Conservation (phyloP, 2,113 vertebrate genomes). For the Corynorhinus townsendii region DNA sequence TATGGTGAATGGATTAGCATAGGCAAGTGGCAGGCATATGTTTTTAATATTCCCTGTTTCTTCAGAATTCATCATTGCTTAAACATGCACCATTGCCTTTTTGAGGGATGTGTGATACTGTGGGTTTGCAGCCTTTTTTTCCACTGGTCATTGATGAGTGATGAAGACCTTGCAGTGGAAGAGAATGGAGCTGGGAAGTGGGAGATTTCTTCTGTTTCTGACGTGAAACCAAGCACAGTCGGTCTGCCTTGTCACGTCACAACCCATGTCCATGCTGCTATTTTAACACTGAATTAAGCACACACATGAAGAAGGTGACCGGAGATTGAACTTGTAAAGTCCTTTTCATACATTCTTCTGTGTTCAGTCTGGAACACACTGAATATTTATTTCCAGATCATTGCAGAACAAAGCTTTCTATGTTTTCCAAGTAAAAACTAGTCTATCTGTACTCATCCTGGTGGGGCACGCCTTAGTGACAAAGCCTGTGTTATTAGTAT, state of each 20-base stretch:
- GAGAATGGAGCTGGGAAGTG: neutral
- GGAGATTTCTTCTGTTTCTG: neutral
- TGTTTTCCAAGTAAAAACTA: neutral
- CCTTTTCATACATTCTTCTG: neutral
- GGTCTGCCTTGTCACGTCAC: neutral
- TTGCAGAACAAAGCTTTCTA: neutral
- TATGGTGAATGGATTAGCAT: neutral
- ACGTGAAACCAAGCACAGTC: neutral
- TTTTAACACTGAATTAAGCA: neutral
- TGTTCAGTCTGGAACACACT: neutral
- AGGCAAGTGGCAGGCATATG: neutral
- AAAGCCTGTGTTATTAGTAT: neutral
- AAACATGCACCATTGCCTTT: neutral
- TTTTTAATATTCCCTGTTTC: slow-evolving; percentile 7
- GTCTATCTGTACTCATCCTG: neutral
- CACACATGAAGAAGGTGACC: neutral
- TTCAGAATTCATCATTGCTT: neutral
- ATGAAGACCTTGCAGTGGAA: neutral
- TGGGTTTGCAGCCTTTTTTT: neutral
- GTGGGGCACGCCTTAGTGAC: neutral
- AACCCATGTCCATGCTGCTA: neutral
- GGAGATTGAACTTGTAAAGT: neutral
- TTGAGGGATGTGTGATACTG: neutral
- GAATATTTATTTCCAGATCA: neutral
- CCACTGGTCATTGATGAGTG: neutral